Base-by-base conservation (phyloP, 2,888 invertebrate genomes). In the Phaonia tiefii region DNA sequence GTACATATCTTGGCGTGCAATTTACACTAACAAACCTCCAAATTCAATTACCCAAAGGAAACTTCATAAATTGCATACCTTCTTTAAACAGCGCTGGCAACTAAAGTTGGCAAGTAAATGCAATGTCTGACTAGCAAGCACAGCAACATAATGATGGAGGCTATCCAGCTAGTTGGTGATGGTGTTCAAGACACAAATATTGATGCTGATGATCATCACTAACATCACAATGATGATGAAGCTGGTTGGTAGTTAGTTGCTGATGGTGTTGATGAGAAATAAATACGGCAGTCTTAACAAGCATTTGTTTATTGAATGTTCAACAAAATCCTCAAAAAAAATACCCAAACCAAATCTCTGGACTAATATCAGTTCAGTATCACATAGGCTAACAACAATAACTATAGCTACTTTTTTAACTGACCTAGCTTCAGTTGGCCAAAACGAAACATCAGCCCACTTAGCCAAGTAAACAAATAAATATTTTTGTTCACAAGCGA, bases 261-360 rank as follows among this genome's bases (percentile, higher is more conserved):
- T 54, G 46, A 60, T 75, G 78, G 77, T 81, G 81, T 78, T 78
- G 81, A 81, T 81, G 81, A 81, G 81, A 78, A 81, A 63, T 75
- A 78, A 81, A 63, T 75, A 78, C 78, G 71, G 81, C 78, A 81
- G 81, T 75, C 69, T 69, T 81, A 81, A 81, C 81, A 81, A 81
- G 71, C 77, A 63, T 72, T 77, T 75, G 51, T 67, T 46, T 76
- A 71, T 71, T 71, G 74, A 78, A 58, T 75, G 56, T 72, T 67
- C 54, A 75, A 22, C 39, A 39, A 60, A 67, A 67, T 7, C 46
- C 31, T 20, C 31, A 17, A 25, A 67, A 8, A 17, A 44, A 69
- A 63, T 39, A 63, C 15, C 39, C 46, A 46, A 49, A 3, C 17
- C 22, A 25, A 37, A 74, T 37, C 67, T 31, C 54, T 44, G 10